Evolutionary conservation across 1,140 invertebrate species (phyloP).

Genomic region (Sitobion miscanthi): DNA sequence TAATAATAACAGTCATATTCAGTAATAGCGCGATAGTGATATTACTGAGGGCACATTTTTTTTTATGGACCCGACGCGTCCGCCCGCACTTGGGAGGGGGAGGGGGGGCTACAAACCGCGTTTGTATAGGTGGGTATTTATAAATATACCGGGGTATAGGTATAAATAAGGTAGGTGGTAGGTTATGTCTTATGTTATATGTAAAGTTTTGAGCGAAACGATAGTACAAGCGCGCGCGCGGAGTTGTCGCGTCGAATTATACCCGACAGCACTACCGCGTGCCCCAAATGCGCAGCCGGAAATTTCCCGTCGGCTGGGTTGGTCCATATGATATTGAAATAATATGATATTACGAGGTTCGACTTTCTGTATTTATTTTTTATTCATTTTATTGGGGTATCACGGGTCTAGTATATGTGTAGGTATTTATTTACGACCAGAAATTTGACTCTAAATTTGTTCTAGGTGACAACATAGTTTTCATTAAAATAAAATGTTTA

Average conservation of each 20-base stretch:
- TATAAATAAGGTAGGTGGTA: background rate
- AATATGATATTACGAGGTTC: background rate
- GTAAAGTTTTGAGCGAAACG: background rate
- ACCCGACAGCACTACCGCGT: background rate
- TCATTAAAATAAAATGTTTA: background rate
- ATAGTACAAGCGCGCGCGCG: background rate
- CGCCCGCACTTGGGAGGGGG: background rate
- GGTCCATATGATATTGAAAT: background rate
- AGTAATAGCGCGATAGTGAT: background rate
- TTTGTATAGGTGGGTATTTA: background rate
- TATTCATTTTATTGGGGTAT: background rate
- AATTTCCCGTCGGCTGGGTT: background rate
- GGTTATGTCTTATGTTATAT: background rate
- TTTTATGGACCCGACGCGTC: background rate
- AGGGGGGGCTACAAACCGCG: background rate
- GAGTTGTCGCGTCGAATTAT: background rate
- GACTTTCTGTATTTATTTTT: background rate
- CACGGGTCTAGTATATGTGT: too few relatives aligned
- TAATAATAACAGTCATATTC: background rate
- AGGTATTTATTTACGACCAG: background rate
- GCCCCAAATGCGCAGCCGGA: background rate
- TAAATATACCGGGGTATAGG: too few relatives aligned
- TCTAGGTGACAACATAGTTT: background rate
- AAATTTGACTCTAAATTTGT: background rate
- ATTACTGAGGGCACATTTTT: background rate